These are phyloP conservation scores for Aradus depressus DNA, from an alignment of 2,888 invertebrate genomes.

Conservation along the genomic window DNA sequence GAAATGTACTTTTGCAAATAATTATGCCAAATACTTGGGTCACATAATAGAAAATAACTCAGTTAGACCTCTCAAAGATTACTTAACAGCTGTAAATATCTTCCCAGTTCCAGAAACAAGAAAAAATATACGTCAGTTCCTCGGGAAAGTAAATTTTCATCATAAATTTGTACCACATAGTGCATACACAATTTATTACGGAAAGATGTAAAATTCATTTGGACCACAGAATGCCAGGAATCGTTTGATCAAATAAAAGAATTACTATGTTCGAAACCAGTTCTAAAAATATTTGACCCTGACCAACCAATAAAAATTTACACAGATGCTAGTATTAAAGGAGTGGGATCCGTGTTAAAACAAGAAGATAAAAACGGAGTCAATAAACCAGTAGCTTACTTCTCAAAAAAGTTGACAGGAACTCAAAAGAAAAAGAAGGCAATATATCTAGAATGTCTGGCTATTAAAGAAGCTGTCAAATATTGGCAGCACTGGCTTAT, in stretches of 20 bases:
- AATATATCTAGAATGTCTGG: constrained; percentile 22
- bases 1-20: constrained; percentile 19
- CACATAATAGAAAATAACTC: constrained; percentile 15
- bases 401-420: constrained; percentile 29
- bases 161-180: constrained; percentile 11
- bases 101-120: constrained; percentile 6
- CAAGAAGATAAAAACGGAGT: constrained; percentile 20
- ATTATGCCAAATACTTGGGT: constrained; percentile 19
- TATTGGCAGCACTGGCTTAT: constrained; percentile 22
- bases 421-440: constrained; percentile 27
- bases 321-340: constrained; percentile 30
- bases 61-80: background rate
- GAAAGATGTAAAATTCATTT: constrained; percentile 24
- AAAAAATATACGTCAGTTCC: background rate
- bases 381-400: constrained; percentile 16
- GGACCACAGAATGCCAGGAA: constrained; percentile 24
- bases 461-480: constrained; percentile 22
- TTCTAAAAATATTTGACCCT: constrained; percentile 31
- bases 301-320: constrained; percentile 30
- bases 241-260: constrained; percentile 18
- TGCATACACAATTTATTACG: constrained; percentile 17
- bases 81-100: background rate
- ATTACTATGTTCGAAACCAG: constrained; percentile 30
- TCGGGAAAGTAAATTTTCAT: constrained; percentile 19
- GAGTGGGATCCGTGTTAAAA: constrained; percentile 29